phyloP scores from a whole-genome alignment of 2,797 vertebrate genomes.

The Bucorvus abyssinicus region DNA sequence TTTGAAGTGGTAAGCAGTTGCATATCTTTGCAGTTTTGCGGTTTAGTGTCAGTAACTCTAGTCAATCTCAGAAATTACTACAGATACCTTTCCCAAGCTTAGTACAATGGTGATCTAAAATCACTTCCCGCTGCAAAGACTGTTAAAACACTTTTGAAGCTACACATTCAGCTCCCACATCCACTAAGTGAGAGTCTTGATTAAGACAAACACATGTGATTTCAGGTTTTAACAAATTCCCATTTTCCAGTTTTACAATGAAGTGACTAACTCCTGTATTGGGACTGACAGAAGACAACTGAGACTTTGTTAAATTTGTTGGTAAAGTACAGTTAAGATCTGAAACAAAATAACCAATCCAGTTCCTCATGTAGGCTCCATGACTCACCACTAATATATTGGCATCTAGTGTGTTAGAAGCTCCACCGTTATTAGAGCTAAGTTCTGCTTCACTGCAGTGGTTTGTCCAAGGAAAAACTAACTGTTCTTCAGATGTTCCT shows the following conservation, averaged over 20 bases:
- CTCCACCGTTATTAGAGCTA: neutral
- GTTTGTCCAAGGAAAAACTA: slow-evolving; percentile 56
- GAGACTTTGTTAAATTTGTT: slow-evolving; percentile 75
- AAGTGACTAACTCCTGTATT: slow-evolving; percentile 93
- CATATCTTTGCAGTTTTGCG: neutral
- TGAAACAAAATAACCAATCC: slow-evolving; percentile 85
- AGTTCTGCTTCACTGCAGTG: neutral
- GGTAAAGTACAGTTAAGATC: slow-evolving; percentile 84
- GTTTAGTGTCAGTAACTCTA: neutral
- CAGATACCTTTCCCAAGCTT: neutral
- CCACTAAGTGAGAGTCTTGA: slow-evolving; percentile 83
- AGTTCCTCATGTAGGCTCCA: slow-evolving; percentile 89
- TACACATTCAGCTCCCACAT: slow-evolving; percentile 32
- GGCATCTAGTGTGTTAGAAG: slow-evolving; percentile 56
- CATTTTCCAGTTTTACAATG: slow-evolving; percentile 75
- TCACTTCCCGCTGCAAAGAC: neutral
- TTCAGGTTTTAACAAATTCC: slow-evolving; percentile 57
- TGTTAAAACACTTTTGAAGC: slow-evolving; percentile 38
- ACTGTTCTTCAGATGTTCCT: slow-evolving; percentile 28
- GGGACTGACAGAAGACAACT: slow-evolving; percentile 85
- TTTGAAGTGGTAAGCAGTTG: neutral
- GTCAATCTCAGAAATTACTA: neutral
- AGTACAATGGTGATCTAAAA: neutral
- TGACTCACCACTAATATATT: slow-evolving; percentile 90
- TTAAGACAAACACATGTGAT: slow-evolving; percentile 88